Base-by-base conservation (phyloP, 2,113 vertebrate genomes). In the Ophthalmolycus amberensis region DNA sequence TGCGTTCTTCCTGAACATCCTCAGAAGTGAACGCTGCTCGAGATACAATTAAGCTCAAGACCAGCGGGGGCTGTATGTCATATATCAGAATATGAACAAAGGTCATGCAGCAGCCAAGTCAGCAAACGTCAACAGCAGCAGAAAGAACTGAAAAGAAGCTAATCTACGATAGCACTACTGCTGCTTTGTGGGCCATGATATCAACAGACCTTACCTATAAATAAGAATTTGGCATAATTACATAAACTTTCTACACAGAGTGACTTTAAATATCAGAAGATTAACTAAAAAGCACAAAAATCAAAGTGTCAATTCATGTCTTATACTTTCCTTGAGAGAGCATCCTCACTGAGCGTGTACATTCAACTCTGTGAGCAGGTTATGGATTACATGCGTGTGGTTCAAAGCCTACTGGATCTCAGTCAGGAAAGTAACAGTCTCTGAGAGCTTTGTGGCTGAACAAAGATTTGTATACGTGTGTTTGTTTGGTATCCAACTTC, bases 401-500 rank as follows among this genome's bases (percentile, higher is more conserved):
- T 60, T 9, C 20, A 4, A 89, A 56, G 4, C 52, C 54, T 50
- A 18, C n/a, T 32, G 65, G 76, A 50, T 80, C 71, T 79, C 64
- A 66, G 32, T 72, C 46, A 6, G 60, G 3, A 34, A 71, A 40
- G 42, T 27, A 25, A 27, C 1, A 70, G 59, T 27, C 10, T 59
- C 64, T 37, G 50, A 65, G 58, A 66, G 60, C 22, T 72, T 58
- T 76, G 74, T 71, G 40, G 29, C 15, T 48, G 20, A 69, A 58
- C 29, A 77, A 44, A 46, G 15, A 59, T 29, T 11, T n/a, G 37
- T 40, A 9, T 14, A 0, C 15, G 79, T 76, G 60, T 75, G 60
- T 70, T 70, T 5, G n/a, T 75, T 27, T 75, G 37, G 6, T 82
- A 75, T 75, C 44, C 29, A 60, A 68, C 71, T 74, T 29, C 25